Evolutionary conservation across 2,113 vertebrate species (phyloP).

Genomic region (Scomber colias): DNA sequence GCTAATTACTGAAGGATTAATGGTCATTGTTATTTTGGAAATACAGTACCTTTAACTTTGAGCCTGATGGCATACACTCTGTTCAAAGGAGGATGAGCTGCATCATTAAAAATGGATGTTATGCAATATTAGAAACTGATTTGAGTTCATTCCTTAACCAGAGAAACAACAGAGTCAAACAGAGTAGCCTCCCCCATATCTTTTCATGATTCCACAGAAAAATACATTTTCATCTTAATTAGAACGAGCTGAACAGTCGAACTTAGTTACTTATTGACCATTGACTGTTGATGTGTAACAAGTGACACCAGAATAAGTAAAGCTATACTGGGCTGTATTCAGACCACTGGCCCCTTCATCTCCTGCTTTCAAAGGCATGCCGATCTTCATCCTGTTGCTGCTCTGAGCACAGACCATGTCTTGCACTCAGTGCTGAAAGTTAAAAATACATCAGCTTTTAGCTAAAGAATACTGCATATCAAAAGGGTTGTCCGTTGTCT

Average conservation of each 20-base stretch:
- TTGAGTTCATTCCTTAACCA: too few species aligned
- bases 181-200: too few species aligned
- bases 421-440: neutral
- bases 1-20: neutral
- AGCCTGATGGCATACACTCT: too few species aligned
- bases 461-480: slow-evolving; percentile 12
- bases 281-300: neutral
- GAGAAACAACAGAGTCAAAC: too few species aligned
- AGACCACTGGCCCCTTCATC: slow-evolving; percentile 14
- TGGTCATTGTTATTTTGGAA: too few species aligned
- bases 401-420: slow-evolving; percentile 15
- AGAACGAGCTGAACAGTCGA: neutral
- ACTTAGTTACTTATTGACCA: slow-evolving; percentile 3
- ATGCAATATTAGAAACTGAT: too few species aligned
- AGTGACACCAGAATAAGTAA: slow-evolving; percentile 2
- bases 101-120: too few species aligned
- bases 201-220: too few species aligned
- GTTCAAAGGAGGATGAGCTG: too few species aligned
- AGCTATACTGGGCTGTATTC: slow-evolving; percentile 19
- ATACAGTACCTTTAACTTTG: too few species aligned
- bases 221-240: too few species aligned
- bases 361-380: neutral
- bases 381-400: neutral
- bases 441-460: slow-evolving; percentile 46
- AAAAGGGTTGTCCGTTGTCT: slow-evolving; percentile 46